Evolutionary conservation across 2,888 invertebrate species (phyloP), one percentile per base, ranked within the genome.

Genomic region (Dione vanillae): DNA sequence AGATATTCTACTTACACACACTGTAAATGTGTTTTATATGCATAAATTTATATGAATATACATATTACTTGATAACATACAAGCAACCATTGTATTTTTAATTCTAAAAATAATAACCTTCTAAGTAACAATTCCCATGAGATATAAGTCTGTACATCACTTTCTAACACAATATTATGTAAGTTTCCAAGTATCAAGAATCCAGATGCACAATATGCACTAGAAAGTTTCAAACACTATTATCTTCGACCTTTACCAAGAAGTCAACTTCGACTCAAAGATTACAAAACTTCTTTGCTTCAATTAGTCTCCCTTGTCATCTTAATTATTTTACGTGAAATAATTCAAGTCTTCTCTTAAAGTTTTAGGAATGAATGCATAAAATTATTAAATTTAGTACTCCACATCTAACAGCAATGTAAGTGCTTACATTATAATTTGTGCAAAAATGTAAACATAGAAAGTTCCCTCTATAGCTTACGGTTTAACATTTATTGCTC

Each of bases 401-500:
- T 35, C 14, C 35, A 9, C 14, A 14, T 59, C 43, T 20, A 41
- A 59, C 14, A 20, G 27, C 27, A 61, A 61, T 45, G 45, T 35
- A 27, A 45, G 61, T 27, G 27, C 61, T 45, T 43, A 27, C 11
- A 27, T 7, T 35, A 27, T 45, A 61, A 45, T 61, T 45, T 61
- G 11, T 8, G 43, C 45, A 51, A 67, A 70, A 56, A 69, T 56
- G 69, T 69, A 37, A 70, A 52, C 61, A 73, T 54, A 52, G 16
- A 73, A 69, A 65, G 74, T 76, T 71, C 65, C 43, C 73, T 70
- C 72, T 61, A 40, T 74, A 76, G 72, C 68, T 74, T 51, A 76
- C 71, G 47, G 56, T 72, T 81, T 79, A 79, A 77, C 79, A 80
- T 79, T 83, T 81, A 83, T 81, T 79, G 78, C 74, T 77, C 75